Conservation (phyloP, 2,797 vertebrate genomes). For the Mycteria americana region DNA sequence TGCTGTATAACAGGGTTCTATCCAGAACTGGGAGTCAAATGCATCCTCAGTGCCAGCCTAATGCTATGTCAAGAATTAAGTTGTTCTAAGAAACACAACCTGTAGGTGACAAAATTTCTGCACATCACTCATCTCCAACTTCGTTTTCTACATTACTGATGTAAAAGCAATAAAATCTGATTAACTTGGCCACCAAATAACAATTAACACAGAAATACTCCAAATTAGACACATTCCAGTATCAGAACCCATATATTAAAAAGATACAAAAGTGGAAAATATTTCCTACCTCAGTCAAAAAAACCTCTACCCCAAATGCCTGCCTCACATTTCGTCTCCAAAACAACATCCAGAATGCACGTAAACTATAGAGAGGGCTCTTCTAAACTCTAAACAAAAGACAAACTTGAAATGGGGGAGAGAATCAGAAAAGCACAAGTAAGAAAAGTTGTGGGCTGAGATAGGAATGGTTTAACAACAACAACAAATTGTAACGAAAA, state of each 20-base stretch:
- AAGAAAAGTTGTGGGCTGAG: no score
- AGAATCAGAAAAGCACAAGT: no score
- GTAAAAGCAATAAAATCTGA: background rate
- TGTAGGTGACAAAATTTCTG: background rate
- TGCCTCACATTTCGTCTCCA: background rate
- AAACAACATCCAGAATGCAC: background rate
- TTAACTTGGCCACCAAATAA: background rate
- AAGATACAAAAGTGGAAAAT: background rate
- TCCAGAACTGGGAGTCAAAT: background rate
- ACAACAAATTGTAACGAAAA: no score
- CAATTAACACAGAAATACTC: background rate
- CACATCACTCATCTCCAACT: background rate
- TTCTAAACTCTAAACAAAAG: background rate
- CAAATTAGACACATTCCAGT: background rate
- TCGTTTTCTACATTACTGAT: background rate
- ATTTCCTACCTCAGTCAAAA: background rate
- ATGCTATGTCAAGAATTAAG: background rate
- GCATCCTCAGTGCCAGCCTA: background rate
- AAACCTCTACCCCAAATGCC: background rate
- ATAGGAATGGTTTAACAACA: no score
- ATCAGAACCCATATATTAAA: background rate
- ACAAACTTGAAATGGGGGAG: background rate
- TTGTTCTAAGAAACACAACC: background rate
- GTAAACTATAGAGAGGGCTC: background rate
- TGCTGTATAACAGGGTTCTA: background rate